phyloP scores from a whole-genome alignment of 37 sponge, comb jelly and placozoan species.

The Beroe ovata region DNA sequence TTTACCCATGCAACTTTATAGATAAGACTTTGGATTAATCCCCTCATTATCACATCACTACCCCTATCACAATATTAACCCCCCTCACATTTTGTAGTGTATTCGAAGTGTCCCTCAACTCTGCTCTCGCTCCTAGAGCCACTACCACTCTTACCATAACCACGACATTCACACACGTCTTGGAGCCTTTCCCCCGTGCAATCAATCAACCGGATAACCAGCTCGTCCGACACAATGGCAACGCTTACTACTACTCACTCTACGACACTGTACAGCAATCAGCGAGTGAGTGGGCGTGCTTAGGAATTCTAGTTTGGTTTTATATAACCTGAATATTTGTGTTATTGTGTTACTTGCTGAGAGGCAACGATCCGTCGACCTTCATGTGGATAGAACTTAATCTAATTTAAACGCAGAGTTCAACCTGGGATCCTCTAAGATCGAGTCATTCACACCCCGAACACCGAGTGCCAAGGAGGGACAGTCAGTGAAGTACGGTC shows the following conservation, averaged over 20 bases:
- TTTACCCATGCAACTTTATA: background rate
- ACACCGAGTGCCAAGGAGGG: constrained; percentile 76
- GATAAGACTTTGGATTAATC: too few relatives aligned
- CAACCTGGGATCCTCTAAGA: constrained; percentile 72
- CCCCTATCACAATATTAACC: background rate
- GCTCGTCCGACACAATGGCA: constrained; percentile 78
- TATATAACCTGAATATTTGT: too few relatives aligned
- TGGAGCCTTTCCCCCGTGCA: constrained; percentile 77
- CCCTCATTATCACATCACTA: background rate
- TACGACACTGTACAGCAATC: constrained; percentile 78
- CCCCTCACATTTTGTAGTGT: constrained; percentile 18
- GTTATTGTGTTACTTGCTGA: too few relatives aligned
- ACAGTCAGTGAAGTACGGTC: constrained; percentile 82
- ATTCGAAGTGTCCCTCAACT: constrained; percentile 22
- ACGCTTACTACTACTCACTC: constrained; percentile 76
- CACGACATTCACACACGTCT: constrained; percentile 70
- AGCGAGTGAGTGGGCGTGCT: constrained; percentile 69
- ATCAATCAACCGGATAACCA: constrained; percentile 86
- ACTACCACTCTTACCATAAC: constrained; percentile 72
- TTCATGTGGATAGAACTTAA: too few relatives aligned
- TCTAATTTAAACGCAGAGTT: constrained; percentile 43
- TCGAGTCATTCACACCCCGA: constrained; percentile 79
- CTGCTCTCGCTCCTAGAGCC: constrained; percentile 69
- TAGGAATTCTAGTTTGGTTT: too few relatives aligned
- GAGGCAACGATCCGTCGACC: too few relatives aligned